Percentiles rank a stretch among this genome's conserved stretches.
These are phyloP conservation scores for Heterocephalus glaber DNA, from an alignment of 2,113 vertebrate genomes.

Conservation along the genomic window DNA sequence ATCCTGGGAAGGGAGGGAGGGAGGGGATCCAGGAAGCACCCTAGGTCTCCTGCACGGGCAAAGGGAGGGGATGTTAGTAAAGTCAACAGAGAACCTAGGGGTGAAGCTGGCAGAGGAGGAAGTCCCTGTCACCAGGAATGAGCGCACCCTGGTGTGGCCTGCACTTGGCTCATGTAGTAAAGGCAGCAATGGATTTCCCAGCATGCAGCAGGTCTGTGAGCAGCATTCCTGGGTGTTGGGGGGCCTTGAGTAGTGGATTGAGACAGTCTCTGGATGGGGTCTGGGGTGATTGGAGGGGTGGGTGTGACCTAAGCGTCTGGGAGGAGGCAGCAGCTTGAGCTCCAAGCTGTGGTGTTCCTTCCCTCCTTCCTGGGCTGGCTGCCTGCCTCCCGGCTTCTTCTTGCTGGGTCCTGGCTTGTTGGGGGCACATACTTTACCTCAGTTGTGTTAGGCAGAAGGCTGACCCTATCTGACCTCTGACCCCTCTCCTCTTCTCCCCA, in stretches of 20 bases:
- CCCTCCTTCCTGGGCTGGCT: neutral
- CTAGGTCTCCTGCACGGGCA: neutral
- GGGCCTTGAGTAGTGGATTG: neutral
- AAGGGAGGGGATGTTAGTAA: neutral
- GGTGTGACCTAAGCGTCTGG: neutral
- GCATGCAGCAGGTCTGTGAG: neutral
- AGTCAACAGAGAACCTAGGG: neutral
- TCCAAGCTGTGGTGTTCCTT: neutral
- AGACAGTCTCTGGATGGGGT: neutral
- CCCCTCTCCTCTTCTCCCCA: neutral
- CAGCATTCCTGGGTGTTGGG: neutral
- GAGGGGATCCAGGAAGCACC: too few species aligned
- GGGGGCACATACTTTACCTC: neutral
- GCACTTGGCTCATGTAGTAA: accelerated
- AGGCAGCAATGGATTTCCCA: neutral
- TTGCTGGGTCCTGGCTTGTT: neutral
- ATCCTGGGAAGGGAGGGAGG: neutral
- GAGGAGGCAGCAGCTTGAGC: neutral
- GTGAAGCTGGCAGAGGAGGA: neutral
- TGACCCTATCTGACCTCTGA: neutral
- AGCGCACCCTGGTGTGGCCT: neutral
- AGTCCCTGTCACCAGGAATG: neutral
- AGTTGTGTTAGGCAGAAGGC: neutral
- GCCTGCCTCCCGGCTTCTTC: neutral
- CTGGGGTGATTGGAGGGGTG: neutral